Percentiles rank a stretch among this genome's conserved stretches.
Evolutionary conservation across 2,888 invertebrate species (phyloP).

Genomic region (Rhagophthalmus giganteus): DNA sequence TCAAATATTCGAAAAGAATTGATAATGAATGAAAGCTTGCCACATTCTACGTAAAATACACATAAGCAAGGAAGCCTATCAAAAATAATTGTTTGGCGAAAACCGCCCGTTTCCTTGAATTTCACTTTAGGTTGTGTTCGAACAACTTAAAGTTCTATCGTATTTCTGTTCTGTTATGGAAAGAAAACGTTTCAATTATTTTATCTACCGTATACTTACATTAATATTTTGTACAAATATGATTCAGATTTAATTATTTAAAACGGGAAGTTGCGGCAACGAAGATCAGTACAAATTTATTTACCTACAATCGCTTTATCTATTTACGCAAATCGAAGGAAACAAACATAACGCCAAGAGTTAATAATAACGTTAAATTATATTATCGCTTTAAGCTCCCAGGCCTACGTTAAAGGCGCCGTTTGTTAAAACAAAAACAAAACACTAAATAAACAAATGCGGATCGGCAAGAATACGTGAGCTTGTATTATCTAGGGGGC

Average conservation of each 20-base stretch:
- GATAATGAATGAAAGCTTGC: too few species aligned
- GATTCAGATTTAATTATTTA: slow-evolving; percentile 12
- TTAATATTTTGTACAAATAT: too few species aligned
- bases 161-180: too few species aligned
- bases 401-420: slow-evolving; percentile 26
- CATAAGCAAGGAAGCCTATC: too few species aligned
- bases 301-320: slow-evolving; percentile 13
- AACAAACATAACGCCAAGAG: slow-evolving; percentile 15
- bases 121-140: too few species aligned
- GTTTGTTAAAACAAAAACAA: slow-evolving; percentile 32
- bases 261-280: slow-evolving; percentile 6
- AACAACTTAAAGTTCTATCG: too few species aligned
- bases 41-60: too few species aligned
- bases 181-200: too few species aligned
- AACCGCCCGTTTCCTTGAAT: too few species aligned
- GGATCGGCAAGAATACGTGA: slow-evolving; percentile 40
- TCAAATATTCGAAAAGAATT: too few species aligned
- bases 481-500: slow-evolving; percentile 28
- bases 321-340: slow-evolving; percentile 10
- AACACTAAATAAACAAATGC: slow-evolving; percentile 43
- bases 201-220: too few species aligned
- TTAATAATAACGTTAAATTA: slow-evolving; percentile 18
- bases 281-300: slow-evolving; percentile 11
- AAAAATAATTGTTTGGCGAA: too few species aligned
- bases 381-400: slow-evolving; percentile 15